These are phyloP conservation scores for Sialia sialis DNA, from an alignment of 2,113 vertebrate species.

Conservation along the genomic window DNA sequence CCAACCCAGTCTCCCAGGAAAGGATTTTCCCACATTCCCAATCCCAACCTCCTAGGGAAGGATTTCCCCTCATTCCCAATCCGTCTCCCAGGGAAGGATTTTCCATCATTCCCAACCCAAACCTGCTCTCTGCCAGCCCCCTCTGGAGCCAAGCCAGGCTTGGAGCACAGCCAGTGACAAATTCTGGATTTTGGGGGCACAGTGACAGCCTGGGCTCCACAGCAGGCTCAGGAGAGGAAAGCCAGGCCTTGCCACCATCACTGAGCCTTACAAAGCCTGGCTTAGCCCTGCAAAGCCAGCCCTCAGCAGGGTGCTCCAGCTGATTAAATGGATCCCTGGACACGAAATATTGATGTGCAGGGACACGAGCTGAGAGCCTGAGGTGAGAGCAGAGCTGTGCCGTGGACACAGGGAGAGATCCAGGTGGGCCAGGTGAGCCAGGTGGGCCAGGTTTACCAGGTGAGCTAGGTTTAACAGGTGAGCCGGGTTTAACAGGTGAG, in stretches of 20 bases:
- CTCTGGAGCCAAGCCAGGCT: neutral
- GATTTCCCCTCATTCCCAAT: fast-evolving
- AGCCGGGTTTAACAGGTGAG: too few species aligned
- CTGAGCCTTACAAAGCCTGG: neutral
- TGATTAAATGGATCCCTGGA: neutral
- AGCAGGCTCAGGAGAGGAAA: fast-evolving
- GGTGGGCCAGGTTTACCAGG: too few species aligned
- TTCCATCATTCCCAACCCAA: fast-evolving
- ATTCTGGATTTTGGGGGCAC: neutral
- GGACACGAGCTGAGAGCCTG: neutral
- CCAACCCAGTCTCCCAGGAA: neutral
- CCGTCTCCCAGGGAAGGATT: neutral
- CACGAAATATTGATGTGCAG: neutral
- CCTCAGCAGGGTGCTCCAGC: neutral
- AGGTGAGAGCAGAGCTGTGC: neutral
- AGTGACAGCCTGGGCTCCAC: fast-evolving
- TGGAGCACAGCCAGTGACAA: fast-evolving
- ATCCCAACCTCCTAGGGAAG: neutral
- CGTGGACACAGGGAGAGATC: neutral
- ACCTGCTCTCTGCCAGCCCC: neutral
- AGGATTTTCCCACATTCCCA: neutral
- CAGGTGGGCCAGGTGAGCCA: too few species aligned
- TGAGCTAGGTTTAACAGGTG: too few species aligned
- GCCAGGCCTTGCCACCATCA: neutral
- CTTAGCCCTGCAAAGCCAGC: neutral